Percentiles rank a stretch among this genome's conserved stretches.
Evolutionary conservation across 2,888 invertebrate species (phyloP).

Genomic region (Litoditis marina): DNA sequence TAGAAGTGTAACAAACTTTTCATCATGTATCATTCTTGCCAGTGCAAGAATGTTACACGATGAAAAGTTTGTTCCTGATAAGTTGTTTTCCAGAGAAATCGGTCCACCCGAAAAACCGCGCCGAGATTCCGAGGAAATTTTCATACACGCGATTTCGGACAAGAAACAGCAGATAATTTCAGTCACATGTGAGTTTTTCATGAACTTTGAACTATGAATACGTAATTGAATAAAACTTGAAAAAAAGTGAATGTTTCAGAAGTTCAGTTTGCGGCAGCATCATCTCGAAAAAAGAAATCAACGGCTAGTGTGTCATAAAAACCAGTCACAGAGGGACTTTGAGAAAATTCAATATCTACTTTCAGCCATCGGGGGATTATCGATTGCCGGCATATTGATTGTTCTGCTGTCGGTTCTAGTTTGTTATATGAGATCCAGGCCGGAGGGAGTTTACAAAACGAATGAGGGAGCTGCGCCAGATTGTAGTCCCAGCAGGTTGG

Average conservation of each 20-base stretch:
- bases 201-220: background rate
- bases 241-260: too few species aligned
- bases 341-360: too few species aligned
- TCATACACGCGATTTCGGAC: slow-evolving; percentile 9
- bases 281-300: too few species aligned
- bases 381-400: slow-evolving; percentile 35
- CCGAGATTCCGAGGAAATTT: slow-evolving; percentile 1
- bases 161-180: slow-evolving; percentile 12
- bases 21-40: too few species aligned
- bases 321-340: too few species aligned
- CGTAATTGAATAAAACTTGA: too few species aligned
- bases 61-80: too few species aligned
- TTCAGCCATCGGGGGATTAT: slow-evolving; percentile 28
- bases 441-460: slow-evolving; percentile 61
- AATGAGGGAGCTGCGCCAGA: slow-evolving; percentile 22
- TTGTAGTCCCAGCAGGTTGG: slow-evolving; percentile 18
- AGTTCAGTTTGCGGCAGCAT: too few species aligned
- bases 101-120: background rate
- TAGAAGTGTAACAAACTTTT: too few species aligned
- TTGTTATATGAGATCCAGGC: slow-evolving; percentile 53
- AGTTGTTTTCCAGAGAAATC: background rate
- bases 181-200: slow-evolving; percentile 17
- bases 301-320: too few species aligned
- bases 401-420: slow-evolving; percentile 43
- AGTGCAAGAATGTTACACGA: too few species aligned